Evolutionary conservation across 1,140 invertebrate genomes (phyloP), one percentile per base, ranked within the genome.

Genomic region (Micrasema minimum): DNA sequence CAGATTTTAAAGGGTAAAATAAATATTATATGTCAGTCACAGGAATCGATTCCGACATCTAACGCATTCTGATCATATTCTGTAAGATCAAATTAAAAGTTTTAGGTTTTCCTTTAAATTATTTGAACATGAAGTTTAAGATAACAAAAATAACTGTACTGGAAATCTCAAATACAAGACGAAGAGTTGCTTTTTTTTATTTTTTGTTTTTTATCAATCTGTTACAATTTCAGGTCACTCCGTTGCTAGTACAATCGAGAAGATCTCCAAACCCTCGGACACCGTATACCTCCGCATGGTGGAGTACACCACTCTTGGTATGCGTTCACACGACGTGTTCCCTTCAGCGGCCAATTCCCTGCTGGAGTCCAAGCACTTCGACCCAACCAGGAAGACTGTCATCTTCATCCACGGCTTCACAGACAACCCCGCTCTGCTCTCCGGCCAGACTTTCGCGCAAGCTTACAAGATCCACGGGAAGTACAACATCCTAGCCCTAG

Each of bases 381-480:
- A 72, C 51, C 38, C 51, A 1, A 11, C 45, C 22, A 35, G 14
- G 9, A 66, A 37, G 16, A 72, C 66, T 0, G 65, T 72, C 11
- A 72, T 75, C 14, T 75, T 69, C 62, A 43, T 71, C 16, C 83
- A 85, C 75, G 83, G 83, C 16, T 85, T 82, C 79, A 82, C 79
- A 0, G 81, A 82, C 46, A 78, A 82, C 73, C 82, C 83, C 0
- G 71, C 64, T 12, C 77, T 78, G 57, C 45, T 64, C 12, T 77
- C 77, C 66, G 82, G 79, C 46, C 48, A 46, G 1, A 77, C 75
- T 22, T 77, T 85, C 68, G 79, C 77, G 71, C 50, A 76, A 0
- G 79, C 81, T 0, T 80, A 80, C 51, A 51, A 80, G 0, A 66
- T 64, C 2, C 74, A 72, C 46, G 79, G 81, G 79, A 74, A 72